Base-by-base conservation (phyloP, 1,140 invertebrate genomes). In the Pogonognathellus flavescens region DNA sequence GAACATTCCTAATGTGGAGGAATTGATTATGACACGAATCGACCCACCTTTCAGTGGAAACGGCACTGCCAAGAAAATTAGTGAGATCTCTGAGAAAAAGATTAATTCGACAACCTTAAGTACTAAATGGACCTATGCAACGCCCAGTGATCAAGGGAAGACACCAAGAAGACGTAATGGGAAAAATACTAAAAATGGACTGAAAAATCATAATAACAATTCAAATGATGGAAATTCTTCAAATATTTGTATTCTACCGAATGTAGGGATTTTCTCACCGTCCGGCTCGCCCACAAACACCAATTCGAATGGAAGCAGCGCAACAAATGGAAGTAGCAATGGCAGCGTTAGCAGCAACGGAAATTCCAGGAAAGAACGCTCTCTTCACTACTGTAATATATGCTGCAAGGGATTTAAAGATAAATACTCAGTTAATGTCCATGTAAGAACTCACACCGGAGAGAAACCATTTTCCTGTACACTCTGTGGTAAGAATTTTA, bases 321-420 rank as follows among this genome's bases (percentile, higher is more conserved):
- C 81, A 13, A 66, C 82, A 13, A 82, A 52, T 20, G 57, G 81
- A 49, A 83, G 60, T 25, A 70, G 62, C 72, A 81, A 53, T 84
- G 83, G 84, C 86, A 57, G 57, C 50, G 22, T 57, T 59, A 72
- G 57, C 62, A 50, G 60, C 52, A 85, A 55, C 66, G 86, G 86
- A 52, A 89, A 88, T 1, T 88, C 89, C 7, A 91, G 95, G 0
- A 97, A 96, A 89, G 95, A 97, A 90, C 92, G 96, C 50, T 96
- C 95, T 0, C 91, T 97, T 8, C 96, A 97, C 90, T 96, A 97
- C 89, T 97, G 96, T 90, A 95, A 94, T 89, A 96, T 97, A 86
- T 97, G 96, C 91, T 95, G 94, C 85, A 97, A 97, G 90, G 96
- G 96, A 0, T 97, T 97, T 91, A 97, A 97, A 91, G 96, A 97